Evolutionary conservation across 2,113 vertebrate species (phyloP).

Genomic region (Regulus satrapa): DNA sequence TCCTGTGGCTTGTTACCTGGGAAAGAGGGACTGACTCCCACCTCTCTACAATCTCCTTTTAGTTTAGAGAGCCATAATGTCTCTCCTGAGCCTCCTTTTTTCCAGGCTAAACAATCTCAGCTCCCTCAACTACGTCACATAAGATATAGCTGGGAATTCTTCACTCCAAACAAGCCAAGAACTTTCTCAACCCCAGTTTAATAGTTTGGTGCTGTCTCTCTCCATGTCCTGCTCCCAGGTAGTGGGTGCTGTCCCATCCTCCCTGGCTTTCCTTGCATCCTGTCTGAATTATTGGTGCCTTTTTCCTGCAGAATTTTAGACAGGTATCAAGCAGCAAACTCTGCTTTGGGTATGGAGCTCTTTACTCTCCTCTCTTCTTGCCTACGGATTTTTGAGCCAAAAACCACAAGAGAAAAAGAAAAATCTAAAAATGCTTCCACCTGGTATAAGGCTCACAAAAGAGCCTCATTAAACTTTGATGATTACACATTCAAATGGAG

Average conservation of each 20-base stretch:
- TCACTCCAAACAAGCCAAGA: neutral
- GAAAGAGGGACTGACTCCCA: neutral
- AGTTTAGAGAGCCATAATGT: neutral
- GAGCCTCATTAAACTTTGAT: conserved; percentile 41
- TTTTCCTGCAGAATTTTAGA: neutral
- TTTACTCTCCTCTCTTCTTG: neutral
- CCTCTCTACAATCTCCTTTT: neutral
- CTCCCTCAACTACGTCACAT: neutral
- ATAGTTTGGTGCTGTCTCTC: neutral
- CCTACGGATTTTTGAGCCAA: neutral
- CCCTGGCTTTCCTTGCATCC: neutral
- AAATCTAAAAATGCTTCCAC: neutral
- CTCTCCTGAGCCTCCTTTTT: neutral
- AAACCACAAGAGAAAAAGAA: neutral
- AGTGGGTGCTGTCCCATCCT: neutral
- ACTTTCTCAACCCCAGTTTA: neutral
- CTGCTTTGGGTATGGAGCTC: neutral
- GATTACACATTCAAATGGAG: conserved; percentile 49
- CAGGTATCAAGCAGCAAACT: neutral
- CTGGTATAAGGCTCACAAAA: conserved; percentile 29
- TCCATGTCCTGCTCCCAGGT: neutral
- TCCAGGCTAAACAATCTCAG: neutral
- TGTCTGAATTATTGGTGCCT: neutral
- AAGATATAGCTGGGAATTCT: neutral
- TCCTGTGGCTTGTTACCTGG: neutral